phyloP scores from a whole-genome alignment of 2,113 vertebrate species.

The Salvator merianae region DNA sequence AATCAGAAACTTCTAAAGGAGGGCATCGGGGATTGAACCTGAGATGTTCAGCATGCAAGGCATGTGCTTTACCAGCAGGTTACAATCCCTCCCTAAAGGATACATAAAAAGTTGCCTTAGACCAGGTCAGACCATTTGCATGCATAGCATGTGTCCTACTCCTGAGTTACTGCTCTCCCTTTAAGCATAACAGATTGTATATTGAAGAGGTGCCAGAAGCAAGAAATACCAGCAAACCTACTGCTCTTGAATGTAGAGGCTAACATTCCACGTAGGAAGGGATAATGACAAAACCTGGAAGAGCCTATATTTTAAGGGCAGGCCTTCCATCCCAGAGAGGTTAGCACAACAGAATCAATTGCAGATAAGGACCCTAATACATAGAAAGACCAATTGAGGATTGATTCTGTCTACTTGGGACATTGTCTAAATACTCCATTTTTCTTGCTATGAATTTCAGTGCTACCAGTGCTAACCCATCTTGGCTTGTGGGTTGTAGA shows the following conservation, averaged over 20 bases:
- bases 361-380: background rate
- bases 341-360: background rate
- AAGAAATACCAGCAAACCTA: background rate
- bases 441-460: no score
- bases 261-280: background rate
- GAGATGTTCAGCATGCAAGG: no score
- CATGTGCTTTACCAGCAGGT: no score
- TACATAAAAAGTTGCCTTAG: background rate
- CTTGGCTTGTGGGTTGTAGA: no score
- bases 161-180: background rate
- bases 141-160: background rate
- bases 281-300: background rate
- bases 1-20: no score
- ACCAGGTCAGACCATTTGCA: background rate
- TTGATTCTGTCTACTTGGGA: no score
- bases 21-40: no score
- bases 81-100: no score
- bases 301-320: background rate
- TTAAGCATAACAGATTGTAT: background rate
- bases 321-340: background rate
- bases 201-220: background rate
- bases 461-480: no score
- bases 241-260: background rate
- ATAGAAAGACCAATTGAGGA: background rate
- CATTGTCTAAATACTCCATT: no score